Base-by-base conservation (phyloP, 2,113 vertebrate genomes). In the Leptobrachium leishanense region DNA sequence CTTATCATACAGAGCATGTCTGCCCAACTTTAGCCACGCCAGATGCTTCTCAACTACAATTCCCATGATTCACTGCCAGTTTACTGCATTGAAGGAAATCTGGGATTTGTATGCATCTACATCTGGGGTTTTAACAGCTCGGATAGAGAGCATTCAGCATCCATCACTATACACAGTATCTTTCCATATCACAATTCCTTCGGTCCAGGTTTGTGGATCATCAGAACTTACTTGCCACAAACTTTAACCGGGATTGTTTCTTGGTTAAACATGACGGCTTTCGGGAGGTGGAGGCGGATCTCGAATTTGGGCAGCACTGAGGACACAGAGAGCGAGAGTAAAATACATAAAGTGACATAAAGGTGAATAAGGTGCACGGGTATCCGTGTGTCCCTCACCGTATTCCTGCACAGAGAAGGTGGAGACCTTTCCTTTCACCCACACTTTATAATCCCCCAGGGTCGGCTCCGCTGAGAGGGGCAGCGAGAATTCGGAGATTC, bases 221-320 rank as follows among this genome's bases (percentile, higher is more conserved):
- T 39, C n/a, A 2, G 1, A 4, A 53, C 88, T 88, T 67, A 87
- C 87, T 50, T 87, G 85, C 85, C 87, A 82, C 87, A 87, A 66
- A 87, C 0, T 3, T 0, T 72, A 68, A 86, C 78, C 75, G 0
- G 66, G 79, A 89, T 82, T 9, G 1, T 79, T 3, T 87, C 55
- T 62, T 85, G 82, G 74, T 87, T 40, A 55, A 87, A 65, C 13
- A 82, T 80, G 70, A 87, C 76, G 44, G 85, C 81, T 41, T 65
- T 81, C 68, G 87, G 88, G 81, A 86, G 81, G 73, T 81, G 83
- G 53, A 89, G 84, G 53, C 65, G 84, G 15, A 88, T 83, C 20
- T 86, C 87, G 84, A 87, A 88, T 75, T 87, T 89, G 55, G 86
- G 86, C 46, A 85, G 72, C 15, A 85, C 87, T 85, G 76, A 68